Evolutionary conservation across 1,140 invertebrate genomes (phyloP), one percentile per base, ranked within the genome.

Genomic region (Sminthurinus signatus): DNA sequence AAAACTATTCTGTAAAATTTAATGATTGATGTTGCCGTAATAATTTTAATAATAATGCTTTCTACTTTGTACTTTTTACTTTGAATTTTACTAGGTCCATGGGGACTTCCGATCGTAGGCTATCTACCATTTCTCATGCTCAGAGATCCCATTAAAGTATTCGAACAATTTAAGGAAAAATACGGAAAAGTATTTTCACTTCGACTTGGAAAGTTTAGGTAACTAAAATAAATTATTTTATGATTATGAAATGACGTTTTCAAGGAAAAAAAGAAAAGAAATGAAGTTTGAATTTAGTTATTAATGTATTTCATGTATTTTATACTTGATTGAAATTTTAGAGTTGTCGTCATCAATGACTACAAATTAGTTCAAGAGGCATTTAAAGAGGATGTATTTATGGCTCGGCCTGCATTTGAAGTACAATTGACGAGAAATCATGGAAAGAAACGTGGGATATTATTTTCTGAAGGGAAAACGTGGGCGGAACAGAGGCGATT

Each of bases 401-500:
- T 62, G 56, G 70, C 67, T 1, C 2, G 70, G 54, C 67, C 67
- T 2, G 62, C 61, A 1, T 72, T 72, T 44, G 70, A 69, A 19
- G 62, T 62, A 1, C 54, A 62, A 55, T 62, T 72, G 62, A 65
- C 60, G 21, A 42, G 70, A 52, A 67, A 66, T 57, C 70, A 69
- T 61, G 70, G 70, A 39, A 50, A 61, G 29, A 67, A 67, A 43
- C 25, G 70, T 62, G 70, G 54, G 39, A 32, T 56, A 12, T 23
- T 88, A 0, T 88, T 85, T 75, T 84, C 84, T 1, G 88, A 91
- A 62, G 88, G 89, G 0, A 71, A 80, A 10, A 72, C 85, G 4
- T 93, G 90, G 89, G 80, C 78, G 51, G 84, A 86, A 67, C 85
- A 92, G 66, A 80, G 89, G 43, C 77, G 78, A 52, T 92, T 91